Conservation (phyloP, 1,140 invertebrate genomes). For the Belonocnema kinseyi region DNA sequence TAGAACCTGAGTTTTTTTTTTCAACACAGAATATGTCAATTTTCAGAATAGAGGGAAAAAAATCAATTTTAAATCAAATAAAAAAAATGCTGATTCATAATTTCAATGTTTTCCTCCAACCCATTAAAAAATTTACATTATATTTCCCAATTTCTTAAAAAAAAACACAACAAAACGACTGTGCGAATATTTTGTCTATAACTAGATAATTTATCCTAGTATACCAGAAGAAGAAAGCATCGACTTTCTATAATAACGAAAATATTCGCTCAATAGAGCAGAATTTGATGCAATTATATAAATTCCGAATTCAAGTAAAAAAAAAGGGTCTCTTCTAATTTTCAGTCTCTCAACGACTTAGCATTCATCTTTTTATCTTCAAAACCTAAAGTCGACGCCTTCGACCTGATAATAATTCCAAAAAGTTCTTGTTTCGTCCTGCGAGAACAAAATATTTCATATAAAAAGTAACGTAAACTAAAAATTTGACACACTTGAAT, state of each 20-base stretch:
- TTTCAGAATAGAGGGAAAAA: background rate
- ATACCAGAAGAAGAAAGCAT: constrained; percentile 23
- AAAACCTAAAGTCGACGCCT: background rate
- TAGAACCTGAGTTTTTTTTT: constrained; percentile 29
- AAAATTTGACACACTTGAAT: constrained; percentile 17
- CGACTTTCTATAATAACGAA: background rate
- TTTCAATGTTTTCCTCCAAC: background rate
- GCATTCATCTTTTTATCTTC: background rate
- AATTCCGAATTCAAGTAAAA: background rate
- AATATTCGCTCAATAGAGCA: background rate
- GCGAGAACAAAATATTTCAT: constrained; percentile 9
- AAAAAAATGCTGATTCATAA: background rate
- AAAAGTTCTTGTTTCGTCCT: constrained; percentile 13
- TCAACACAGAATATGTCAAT: constrained; percentile 15
- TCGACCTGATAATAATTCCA: constrained; percentile 10
- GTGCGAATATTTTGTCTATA: constrained; percentile 22
- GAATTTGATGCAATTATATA: background rate
- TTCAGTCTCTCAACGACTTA: background rate
- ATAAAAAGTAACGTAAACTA: constrained; percentile 20
- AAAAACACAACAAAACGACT: background rate
- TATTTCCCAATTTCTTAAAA: background rate
- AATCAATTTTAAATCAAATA: background rate
- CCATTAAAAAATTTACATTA: background rate
- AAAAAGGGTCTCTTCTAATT: background rate
- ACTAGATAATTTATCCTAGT: constrained; percentile 4